Evolutionary conservation across 2,113 vertebrate genomes (phyloP).

Genomic region (Platysteira castanea): DNA sequence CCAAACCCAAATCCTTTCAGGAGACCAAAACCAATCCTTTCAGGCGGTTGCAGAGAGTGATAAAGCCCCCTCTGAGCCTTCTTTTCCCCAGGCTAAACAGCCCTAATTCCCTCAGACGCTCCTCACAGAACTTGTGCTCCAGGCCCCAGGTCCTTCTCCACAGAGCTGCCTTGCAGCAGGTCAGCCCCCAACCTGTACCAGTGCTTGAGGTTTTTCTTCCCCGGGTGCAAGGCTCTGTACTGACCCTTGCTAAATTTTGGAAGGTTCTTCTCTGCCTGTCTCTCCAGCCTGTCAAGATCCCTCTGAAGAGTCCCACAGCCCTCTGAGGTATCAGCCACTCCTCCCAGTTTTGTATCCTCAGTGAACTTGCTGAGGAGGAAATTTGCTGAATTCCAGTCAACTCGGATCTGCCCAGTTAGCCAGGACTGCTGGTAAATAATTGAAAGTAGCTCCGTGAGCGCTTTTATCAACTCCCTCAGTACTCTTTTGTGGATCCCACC

Average conservation of each 20-base stretch:
- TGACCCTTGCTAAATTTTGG: not conserved
- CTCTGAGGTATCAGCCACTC: not conserved
- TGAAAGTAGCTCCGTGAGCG: not conserved
- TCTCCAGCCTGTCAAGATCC: not conserved
- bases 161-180: not conserved
- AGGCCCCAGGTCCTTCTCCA: not conserved
- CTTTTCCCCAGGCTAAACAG: not conserved
- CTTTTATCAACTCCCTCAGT: not conserved
- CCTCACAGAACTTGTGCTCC: not conserved
- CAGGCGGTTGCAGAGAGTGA: not conserved
- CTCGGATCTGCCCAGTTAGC: not conserved
- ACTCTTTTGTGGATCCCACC: not conserved
- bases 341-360: not conserved
- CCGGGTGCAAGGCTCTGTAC: not conserved
- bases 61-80: not conserved
- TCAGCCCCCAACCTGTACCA: too few species aligned
- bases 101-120: not conserved
- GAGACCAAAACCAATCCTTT: not conserved
- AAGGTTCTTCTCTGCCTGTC: not conserved
- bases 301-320: not conserved
- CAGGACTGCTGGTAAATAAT: not conserved
- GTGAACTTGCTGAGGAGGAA: not conserved
- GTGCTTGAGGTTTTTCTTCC: not conserved
- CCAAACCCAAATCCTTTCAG: not conserved
- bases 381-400: not conserved